phyloP scores from a whole-genome alignment of 2,888 invertebrate species.

The Blastobasis lacticolella region DNA sequence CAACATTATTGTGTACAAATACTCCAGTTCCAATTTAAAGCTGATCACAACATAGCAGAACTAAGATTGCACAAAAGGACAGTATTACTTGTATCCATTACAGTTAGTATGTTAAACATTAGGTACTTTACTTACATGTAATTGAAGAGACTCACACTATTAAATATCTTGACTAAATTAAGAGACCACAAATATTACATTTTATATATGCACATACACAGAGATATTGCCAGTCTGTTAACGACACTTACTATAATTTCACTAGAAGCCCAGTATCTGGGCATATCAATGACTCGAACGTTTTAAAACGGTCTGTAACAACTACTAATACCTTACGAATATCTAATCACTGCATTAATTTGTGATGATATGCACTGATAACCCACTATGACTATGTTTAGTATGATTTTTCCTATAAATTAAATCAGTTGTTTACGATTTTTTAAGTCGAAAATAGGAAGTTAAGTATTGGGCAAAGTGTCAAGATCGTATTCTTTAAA shows the following conservation, averaged over 20 bases:
- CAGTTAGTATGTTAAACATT: conserved; percentile 52
- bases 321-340: conserved; percentile 71
- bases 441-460: conserved; percentile 44
- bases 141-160: conserved; percentile 71
- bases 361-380: conserved; percentile 74
- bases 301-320: conserved; percentile 68
- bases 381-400: conserved; percentile 58
- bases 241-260: conserved; percentile 70
- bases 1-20: conserved; percentile 63
- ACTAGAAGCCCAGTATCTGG: conserved; percentile 69
- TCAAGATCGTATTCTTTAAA: conserved; percentile 56
- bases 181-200: conserved; percentile 70
- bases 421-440: conserved; percentile 53
- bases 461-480: conserved; percentile 47
- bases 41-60: conserved; percentile 71
- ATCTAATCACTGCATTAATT: conserved; percentile 72
- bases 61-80: conserved; percentile 67
- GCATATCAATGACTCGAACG: conserved; percentile 65
- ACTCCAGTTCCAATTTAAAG: conserved; percentile 68
- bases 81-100: conserved; percentile 55
- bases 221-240: conserved; percentile 73
- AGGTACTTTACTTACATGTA: conserved; percentile 56
- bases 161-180: conserved; percentile 73
- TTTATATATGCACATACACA: conserved; percentile 69
- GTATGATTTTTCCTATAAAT: conserved; percentile 22